Base-by-base conservation (phyloP, 1,140 invertebrate species). In the Periplaneta americana region DNA sequence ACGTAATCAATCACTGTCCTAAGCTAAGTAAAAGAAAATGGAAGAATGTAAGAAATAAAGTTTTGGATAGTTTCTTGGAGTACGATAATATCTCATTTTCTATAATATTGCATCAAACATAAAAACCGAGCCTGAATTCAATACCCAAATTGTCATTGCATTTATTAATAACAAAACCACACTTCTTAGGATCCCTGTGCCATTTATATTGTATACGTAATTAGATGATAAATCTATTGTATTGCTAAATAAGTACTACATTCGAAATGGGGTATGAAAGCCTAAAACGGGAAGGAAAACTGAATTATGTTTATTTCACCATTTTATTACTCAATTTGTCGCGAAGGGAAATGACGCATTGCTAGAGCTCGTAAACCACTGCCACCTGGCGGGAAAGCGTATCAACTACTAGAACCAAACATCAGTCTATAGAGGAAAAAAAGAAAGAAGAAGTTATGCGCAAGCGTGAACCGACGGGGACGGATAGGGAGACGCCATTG, bases 1-100 rank as follows among this genome's bases (percentile, higher is more conserved):
- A 48, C 17, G 33, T 34, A 80, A 80, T 80, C 79, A 48, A 66
- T 80, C 57, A 80, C 32, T 76, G 75, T 76, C 75, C 32, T 33
- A 35, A 35, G 31, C 32, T 32, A 75, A 35, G 75, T 34, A 76
- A 76, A 33, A 17, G 32, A 76, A 76, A 34, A 76, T 76, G 75
- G 75, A 17, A 28, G 48, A 66, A 66, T 28, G n/a, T n/a, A 66
- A 1, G 48, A n/a, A 66, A 66, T n/a, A n/a, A 66, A 66, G 1
- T 66, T 66, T 66, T 66, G 48, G 48, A 66, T n/a, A 66, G 13
- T 66, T 4, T 66, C n/a, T 8, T n/a, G 11, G 4, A 9, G 22
- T 4, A 8, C 22, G 13, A 28, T 66, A 66, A 66, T 66, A 66
- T 66, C 4, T 5, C 22, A 66, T 28, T 66, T 18, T 66, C n/a